Evolutionary conservation across 30 jellyfish, hydroid and myxozoan genomes (phyloP).

Genomic region (Chrysaora quinquecirrha): DNA sequence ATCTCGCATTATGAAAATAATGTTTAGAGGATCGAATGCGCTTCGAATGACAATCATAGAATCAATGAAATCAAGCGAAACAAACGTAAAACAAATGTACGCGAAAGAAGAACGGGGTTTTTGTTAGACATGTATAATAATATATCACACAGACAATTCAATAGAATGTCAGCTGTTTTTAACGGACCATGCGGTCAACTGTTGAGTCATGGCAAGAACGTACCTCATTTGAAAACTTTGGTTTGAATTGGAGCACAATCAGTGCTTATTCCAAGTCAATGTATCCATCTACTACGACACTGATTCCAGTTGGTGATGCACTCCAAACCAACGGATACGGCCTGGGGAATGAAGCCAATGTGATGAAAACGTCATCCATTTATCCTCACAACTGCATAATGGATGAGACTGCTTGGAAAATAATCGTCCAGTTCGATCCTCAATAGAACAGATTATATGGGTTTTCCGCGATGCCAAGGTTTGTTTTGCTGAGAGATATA

Average conservation of each 20-base stretch:
- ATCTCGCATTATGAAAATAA: not conserved
- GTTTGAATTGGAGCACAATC: too few species aligned
- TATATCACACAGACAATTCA: constrained; percentile 15
- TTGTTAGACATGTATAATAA: constrained; percentile 17
- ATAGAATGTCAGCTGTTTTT: constrained; percentile 14
- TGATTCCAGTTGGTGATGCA: not conserved
- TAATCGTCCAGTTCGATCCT: constrained; percentile 17
- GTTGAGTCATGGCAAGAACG: constrained; percentile 19
- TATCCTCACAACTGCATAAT: constrained; percentile 13
- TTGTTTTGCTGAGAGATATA: constrained; percentile 2
- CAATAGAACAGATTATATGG: constrained; percentile 8
- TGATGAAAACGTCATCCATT: not conserved
- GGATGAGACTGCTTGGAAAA: constrained; percentile 9
- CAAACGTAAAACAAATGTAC: not conserved
- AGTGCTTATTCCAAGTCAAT: not conserved
- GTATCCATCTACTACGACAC: not conserved
- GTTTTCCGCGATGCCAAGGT: constrained; percentile 20
- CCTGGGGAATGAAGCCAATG: not conserved
- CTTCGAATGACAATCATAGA: constrained; percentile 9
- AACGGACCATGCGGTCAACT: constrained; percentile 33
- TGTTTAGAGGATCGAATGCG: not conserved
- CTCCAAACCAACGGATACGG: not conserved
- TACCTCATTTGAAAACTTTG: not conserved
- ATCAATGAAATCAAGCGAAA: not conserved
- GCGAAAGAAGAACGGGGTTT: constrained; percentile 16